Base-by-base conservation (phyloP, 2,888 invertebrate genomes). In the Lepidochitona cinerea region DNA sequence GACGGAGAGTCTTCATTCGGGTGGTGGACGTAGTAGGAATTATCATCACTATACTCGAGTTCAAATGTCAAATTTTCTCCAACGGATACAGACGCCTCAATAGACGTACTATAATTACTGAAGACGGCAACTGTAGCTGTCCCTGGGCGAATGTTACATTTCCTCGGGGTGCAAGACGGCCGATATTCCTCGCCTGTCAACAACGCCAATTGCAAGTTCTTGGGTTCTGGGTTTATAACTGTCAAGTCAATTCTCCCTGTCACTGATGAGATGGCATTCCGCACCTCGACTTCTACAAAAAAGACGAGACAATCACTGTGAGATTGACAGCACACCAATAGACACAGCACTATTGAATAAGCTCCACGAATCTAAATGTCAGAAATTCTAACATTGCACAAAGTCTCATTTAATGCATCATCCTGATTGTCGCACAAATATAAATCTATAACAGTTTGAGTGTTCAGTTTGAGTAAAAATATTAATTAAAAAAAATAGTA, bases 51-150 rank as follows among this genome's bases (percentile, higher is more conserved):
- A 23, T 29, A 70, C 37, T 54, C 37, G n/a, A 54, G 32, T n/a
- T 32, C 29, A 36, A 85, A 86, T 69, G 82, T 81, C 74, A 85
- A 72, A 67, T 85, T 81, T 64, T 78, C 78, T 70, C 86, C 86
- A 67, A 82, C 77, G 37, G 83, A 59, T 71, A 85, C 82, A 0
- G 83, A 82, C 1, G 80, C 81, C 68, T 83, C 82, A 67, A 86
- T 54, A 9, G 67, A 66, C 26, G 83, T 69, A 0, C 75, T 68
- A 18, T 77, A 76, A 74, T 82, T 78, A 32, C 75, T 75, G 74
- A 85, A 86, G 18, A 84, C 84, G 5, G 81, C 78, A 54, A 84
- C 76, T 29, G 77, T 70, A 18, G 79, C 37, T 5, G 37, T 23
- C 7, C 29, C 23, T 7, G 23, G 41, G 12, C 37, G 7, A 37